Conservation (phyloP, 2,113 vertebrate species). For the Macrotus californicus region DNA sequence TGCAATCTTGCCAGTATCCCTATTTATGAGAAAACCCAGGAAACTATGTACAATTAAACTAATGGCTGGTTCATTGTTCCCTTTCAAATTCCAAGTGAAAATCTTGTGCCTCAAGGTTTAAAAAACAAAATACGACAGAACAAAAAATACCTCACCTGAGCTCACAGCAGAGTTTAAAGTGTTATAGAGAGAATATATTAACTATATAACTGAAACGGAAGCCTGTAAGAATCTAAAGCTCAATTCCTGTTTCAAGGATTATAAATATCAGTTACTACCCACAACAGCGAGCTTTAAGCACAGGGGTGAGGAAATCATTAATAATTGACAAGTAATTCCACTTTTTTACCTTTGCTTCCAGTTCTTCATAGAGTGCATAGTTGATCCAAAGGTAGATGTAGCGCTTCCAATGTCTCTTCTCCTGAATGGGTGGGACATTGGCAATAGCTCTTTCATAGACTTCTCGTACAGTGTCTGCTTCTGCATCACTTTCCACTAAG, state of each 20-base stretch:
- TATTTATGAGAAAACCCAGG: neutral
- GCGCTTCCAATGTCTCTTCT: slow-evolving; percentile 97
- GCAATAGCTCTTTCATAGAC: slow-evolving; percentile 97
- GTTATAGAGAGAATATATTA: neutral
- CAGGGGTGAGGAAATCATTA: neutral
- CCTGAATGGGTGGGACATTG: slow-evolving; percentile 92
- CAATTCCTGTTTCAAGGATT: neutral
- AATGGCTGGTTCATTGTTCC: neutral
- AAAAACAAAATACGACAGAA: neutral
- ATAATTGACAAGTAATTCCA: no score
- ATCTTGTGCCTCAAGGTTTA: neutral
- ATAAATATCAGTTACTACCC: neutral
- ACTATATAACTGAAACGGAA: neutral
- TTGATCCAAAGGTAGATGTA: slow-evolving; percentile 99
- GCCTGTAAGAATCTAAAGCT: neutral
- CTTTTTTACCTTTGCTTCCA: slow-evolving; percentile 92
- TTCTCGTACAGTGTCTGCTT: slow-evolving; percentile 88
- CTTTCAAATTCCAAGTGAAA: neutral
- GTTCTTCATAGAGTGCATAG: slow-evolving; percentile 95
- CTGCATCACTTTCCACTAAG: slow-evolving; percentile 92
- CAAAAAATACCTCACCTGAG: neutral
- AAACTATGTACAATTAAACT: neutral
- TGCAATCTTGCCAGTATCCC: neutral
- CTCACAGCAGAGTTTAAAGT: neutral
- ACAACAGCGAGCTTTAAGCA: neutral